Conservation (phyloP, 2,113 vertebrate genomes). For the Semicossyphus pulcher region DNA sequence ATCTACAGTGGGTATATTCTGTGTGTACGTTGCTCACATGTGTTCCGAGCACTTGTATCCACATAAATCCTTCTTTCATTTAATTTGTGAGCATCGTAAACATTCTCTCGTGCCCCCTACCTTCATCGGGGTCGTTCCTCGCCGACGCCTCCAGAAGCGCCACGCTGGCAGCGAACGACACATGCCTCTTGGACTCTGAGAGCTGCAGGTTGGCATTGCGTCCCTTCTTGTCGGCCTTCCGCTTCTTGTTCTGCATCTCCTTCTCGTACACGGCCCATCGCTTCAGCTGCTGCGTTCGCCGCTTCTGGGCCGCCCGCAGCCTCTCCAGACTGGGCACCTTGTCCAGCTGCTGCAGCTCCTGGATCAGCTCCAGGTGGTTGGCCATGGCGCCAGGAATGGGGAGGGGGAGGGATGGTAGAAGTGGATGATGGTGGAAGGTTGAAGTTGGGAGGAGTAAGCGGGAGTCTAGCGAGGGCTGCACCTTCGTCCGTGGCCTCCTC, state of each 20-base stretch:
- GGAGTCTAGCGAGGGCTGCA: slow-evolving; percentile 70
- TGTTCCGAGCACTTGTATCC: background rate
- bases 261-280: slow-evolving; percentile 97
- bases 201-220: slow-evolving; percentile 47
- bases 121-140: slow-evolving; percentile 94
- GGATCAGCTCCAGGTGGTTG: slow-evolving; percentile 93
- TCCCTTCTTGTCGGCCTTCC: slow-evolving; percentile 91
- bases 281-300: slow-evolving; percentile 96
- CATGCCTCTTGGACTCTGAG: slow-evolving; percentile 82
- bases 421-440: slow-evolving; percentile 7
- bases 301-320: slow-evolving; percentile 93
- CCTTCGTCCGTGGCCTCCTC: slow-evolving; percentile 66
- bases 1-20: background rate
- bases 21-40: background rate
- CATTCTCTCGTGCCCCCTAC: slow-evolving; percentile 78
- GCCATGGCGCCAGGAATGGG: slow-evolving; percentile 83
- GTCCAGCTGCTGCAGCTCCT: slow-evolving; percentile 96
- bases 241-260: slow-evolving; percentile 94
- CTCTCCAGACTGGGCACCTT: slow-evolving; percentile 95
- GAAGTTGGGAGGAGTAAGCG: background rate
- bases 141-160: slow-evolving; percentile 94
- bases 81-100: slow-evolving; percentile 8
- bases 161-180: slow-evolving; percentile 93
- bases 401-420: background rate
- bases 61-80: background rate